Conservation (phyloP, 2,113 vertebrate genomes). For the Chloebia gouldiae region DNA sequence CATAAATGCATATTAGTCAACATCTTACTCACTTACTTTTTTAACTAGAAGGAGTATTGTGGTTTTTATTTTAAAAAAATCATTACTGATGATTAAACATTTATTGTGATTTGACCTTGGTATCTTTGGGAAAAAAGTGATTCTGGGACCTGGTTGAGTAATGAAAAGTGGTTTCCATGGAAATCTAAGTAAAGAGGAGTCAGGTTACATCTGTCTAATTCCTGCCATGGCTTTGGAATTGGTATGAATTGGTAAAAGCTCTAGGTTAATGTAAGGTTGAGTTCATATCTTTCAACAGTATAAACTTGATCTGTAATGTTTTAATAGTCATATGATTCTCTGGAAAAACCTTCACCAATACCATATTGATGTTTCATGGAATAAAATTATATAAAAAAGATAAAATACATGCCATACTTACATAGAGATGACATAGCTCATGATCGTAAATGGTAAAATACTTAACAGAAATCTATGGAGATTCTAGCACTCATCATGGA, state of each 20-base stretch:
- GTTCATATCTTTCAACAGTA: background rate
- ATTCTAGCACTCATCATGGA: background rate
- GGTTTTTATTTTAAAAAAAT: background rate
- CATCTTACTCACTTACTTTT: background rate
- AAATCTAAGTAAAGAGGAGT: constrained; percentile 38
- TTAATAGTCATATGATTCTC: background rate
- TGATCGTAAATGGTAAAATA: background rate
- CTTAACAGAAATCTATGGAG: background rate
- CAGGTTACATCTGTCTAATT: constrained; percentile 30
- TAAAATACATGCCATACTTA: background rate
- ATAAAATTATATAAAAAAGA: background rate
- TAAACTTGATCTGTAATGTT: background rate
- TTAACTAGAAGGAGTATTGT: background rate
- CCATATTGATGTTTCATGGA: background rate
- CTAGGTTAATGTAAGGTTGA: constrained; percentile 14
- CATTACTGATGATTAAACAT: background rate
- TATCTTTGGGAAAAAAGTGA: background rate
- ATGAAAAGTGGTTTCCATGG: constrained; percentile 34
- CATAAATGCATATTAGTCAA: background rate
- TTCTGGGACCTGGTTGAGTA: background rate
- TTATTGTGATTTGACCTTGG: constrained; percentile 5
- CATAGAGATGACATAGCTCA: background rate
- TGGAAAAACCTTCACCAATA: background rate
- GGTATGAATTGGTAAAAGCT: constrained; percentile 9
- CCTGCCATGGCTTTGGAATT: background rate